Evolutionary conservation across 2,888 invertebrate species (phyloP).

Genomic region (Lysandra bellargus): DNA sequence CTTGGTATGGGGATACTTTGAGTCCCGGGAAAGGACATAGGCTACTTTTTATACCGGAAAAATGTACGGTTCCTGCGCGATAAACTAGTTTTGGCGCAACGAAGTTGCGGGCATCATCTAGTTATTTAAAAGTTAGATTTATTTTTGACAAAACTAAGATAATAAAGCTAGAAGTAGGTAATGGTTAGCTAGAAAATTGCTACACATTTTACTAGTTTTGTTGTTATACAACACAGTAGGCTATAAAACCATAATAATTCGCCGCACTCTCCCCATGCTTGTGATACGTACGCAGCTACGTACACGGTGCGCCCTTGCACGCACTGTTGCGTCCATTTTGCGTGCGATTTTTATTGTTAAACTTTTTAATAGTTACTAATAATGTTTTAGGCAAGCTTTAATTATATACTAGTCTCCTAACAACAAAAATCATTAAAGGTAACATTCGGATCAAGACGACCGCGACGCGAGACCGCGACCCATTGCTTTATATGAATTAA

Average conservation of each 20-base stretch:
- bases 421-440: too few relatives aligned
- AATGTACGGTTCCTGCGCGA: too few relatives aligned
- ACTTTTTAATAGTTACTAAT: background rate
- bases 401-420: too few relatives aligned
- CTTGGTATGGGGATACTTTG: too few relatives aligned
- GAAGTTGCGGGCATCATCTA: too few relatives aligned
- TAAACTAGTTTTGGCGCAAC: too few relatives aligned
- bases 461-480: too few relatives aligned
- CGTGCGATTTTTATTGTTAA: background rate
- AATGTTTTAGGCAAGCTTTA: too few relatives aligned
- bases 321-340: background rate
- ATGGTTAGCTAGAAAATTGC: background rate
- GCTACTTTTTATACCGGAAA: too few relatives aligned
- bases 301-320: background rate
- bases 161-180: background rate
- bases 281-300: background rate
- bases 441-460: too few relatives aligned
- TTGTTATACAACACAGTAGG: slow-evolving; percentile 11
- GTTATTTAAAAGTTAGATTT: background rate
- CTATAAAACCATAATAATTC: background rate
- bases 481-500: too few relatives aligned
- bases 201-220: background rate
- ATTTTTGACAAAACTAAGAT: background rate
- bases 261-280: background rate
- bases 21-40: too few relatives aligned